phyloP scores from a whole-genome alignment of 2,113 vertebrate genomes.

The Syngnathus floridae region DNA sequence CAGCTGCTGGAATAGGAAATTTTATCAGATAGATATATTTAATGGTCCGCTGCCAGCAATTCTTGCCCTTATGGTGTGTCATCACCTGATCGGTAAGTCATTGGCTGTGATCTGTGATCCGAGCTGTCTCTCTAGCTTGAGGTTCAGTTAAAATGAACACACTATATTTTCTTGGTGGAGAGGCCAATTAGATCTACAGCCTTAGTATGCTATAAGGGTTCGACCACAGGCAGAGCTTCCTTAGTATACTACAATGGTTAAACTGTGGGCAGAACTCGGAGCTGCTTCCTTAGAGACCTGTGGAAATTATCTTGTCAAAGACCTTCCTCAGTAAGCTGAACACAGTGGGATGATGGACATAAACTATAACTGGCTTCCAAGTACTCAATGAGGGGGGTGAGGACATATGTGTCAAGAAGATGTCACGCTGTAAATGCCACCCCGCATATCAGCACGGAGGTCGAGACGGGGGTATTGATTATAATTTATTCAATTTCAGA shows the following conservation, averaged over 20 bases:
- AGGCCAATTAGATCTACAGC: neutral
- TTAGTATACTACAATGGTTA: conserved; percentile 7
- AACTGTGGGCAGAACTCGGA: conserved; percentile 16
- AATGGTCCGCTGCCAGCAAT: neutral
- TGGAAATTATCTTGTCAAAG: conserved; percentile 64
- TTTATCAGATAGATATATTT: neutral
- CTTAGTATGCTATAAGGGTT: conserved; percentile 7
- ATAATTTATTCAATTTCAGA: conserved; percentile 19
- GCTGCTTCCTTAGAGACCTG: conserved; percentile 23
- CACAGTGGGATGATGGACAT: conserved; percentile 53
- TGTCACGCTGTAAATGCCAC: conserved; percentile 44
- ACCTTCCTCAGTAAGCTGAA: conserved; percentile 47
- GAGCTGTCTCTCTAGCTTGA: neutral
- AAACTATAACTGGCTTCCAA: conserved; percentile 52
- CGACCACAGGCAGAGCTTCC: conserved; percentile 11
- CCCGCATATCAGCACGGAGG: conserved; percentile 23
- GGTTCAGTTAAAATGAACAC: neutral
- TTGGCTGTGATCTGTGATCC: neutral
- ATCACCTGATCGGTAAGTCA: neutral
- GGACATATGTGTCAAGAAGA: conserved; percentile 38
- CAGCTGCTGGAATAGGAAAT: neutral
- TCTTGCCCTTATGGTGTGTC: neutral
- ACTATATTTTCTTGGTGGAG: conserved; percentile 4
- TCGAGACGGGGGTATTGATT: conserved; percentile 21
- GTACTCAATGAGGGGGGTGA: conserved; percentile 58